Evolutionary conservation across 2,113 vertebrate genomes (phyloP).

Genomic region (Periophthalmodon schlosseri): DNA sequence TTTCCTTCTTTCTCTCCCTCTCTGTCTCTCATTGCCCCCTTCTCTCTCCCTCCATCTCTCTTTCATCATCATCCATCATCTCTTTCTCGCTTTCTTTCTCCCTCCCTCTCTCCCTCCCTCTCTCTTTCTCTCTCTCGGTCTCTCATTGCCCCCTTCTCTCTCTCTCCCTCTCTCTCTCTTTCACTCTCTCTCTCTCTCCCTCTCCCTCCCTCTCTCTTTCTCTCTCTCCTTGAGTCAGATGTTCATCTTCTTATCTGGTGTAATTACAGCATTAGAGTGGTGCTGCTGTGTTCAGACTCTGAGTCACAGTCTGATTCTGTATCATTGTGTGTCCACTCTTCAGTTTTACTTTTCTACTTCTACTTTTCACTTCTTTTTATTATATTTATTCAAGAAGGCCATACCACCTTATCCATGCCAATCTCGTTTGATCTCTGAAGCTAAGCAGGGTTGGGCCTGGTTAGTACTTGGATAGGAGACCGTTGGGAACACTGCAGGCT

Average conservation of each 20-base stretch:
- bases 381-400: too few relatives aligned
- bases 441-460: neutral
- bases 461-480: too few relatives aligned
- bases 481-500: too few relatives aligned
- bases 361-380: too few relatives aligned
- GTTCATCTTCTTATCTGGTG: constrained; percentile 5
- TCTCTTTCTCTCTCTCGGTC: too few relatives aligned
- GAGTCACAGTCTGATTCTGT: neutral
- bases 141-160: neutral
- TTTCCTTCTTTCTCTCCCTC: neutral
- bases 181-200: neutral
- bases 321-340: neutral
- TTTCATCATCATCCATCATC: too few relatives aligned
- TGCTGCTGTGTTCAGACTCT: neutral
- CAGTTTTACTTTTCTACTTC: neutral
- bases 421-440: neutral
- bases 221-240: neutral
- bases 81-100: too few relatives aligned
- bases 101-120: neutral
- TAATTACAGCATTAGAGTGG: neutral
- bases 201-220: neutral
- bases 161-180: neutral
- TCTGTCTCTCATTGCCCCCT: neutral
- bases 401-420: too few relatives aligned
- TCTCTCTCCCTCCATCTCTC: neutral